phyloP scores from a whole-genome alignment of 1,140 invertebrate species.

The Metopolophium dirhodum region DNA sequence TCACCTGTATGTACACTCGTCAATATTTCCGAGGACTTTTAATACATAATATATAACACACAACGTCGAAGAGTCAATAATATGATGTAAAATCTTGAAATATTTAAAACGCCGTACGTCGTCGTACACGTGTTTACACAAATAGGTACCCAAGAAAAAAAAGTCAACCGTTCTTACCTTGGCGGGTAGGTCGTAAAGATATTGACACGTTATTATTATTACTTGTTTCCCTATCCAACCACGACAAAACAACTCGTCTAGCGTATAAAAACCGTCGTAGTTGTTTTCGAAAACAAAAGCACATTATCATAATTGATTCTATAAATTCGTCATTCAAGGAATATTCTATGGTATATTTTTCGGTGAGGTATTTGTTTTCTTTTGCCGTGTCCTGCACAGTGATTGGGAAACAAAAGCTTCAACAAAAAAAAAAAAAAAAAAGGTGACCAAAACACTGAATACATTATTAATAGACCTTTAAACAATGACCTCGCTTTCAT shows the following conservation, averaged over 20 bases:
- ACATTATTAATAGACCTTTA: not conserved
- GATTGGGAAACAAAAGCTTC: not conserved
- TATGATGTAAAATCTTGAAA: slow-evolving; percentile 1
- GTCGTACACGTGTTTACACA: not conserved
- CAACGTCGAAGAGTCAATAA: not conserved
- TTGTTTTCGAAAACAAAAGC: slow-evolving; percentile 28
- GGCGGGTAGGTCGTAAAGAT: not conserved
- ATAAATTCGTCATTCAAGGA: not conserved
- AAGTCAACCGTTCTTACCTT: slow-evolving; percentile 12
- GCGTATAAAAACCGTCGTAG: not conserved
- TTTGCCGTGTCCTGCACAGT: not conserved
- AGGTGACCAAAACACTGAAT: not conserved
- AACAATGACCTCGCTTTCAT: slow-evolving; percentile 28
- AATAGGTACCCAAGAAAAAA: not conserved
- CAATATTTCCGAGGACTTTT: not conserved
- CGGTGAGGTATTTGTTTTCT: not conserved
- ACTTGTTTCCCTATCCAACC: not conserved
- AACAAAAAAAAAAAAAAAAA: not conserved
- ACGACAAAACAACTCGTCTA: slow-evolving; percentile 16
- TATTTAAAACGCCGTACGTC: not conserved
- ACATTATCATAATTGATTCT: slow-evolving; percentile 35
- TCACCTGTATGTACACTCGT: not conserved
- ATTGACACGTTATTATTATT: not conserved
- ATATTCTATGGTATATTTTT: not conserved
- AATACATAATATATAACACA: not conserved